Percentiles rank a stretch among this genome's conserved stretches.
Conservation (phyloP, 2,888 invertebrate species). For the Heteromurus nitidus region DNA sequence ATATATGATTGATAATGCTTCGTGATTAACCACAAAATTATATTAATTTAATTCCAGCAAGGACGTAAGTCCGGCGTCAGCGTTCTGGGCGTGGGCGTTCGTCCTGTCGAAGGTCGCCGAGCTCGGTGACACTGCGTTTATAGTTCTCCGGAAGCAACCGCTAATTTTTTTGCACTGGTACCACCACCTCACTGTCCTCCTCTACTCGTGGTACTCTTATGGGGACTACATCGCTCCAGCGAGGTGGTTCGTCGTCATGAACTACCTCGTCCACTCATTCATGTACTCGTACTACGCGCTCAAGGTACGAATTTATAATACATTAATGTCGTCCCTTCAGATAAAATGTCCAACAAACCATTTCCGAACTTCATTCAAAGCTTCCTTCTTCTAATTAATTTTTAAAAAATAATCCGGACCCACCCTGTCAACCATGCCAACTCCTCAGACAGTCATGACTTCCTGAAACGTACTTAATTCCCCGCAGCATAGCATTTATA, state of each 20-base stretch:
- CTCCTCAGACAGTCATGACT: no score
- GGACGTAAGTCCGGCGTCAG: background rate
- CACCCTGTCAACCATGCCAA: no score
- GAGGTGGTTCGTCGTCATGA: slow-evolving; percentile 78
- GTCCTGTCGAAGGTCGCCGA: slow-evolving; percentile 28
- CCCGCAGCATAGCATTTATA: no score
- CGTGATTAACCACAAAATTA: no score
- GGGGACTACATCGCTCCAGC: slow-evolving; percentile 32
- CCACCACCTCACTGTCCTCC: slow-evolving; percentile 42
- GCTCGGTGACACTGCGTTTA: slow-evolving; percentile 44
- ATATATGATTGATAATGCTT: no score
- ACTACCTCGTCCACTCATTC: slow-evolving; percentile 91
- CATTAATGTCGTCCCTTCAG: no score
- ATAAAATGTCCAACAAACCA: no score
- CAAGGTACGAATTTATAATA: no score
- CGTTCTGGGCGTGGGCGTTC: slow-evolving; percentile 26
- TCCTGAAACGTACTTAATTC: no score
- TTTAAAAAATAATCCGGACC: no score
- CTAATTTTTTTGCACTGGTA: slow-evolving; percentile 54
- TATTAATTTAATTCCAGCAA: background rate
- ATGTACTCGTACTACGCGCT: slow-evolving; percentile 95
- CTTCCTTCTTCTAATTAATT: no score
- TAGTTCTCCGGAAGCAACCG: slow-evolving; percentile 39
- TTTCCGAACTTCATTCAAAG: no score
- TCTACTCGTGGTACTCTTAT: slow-evolving; percentile 30